Percentiles rank a stretch among this genome's conserved stretches.
Conservation (phyloP, 2,113 vertebrate species). For the Hypocryptadius cinnamomeus region DNA sequence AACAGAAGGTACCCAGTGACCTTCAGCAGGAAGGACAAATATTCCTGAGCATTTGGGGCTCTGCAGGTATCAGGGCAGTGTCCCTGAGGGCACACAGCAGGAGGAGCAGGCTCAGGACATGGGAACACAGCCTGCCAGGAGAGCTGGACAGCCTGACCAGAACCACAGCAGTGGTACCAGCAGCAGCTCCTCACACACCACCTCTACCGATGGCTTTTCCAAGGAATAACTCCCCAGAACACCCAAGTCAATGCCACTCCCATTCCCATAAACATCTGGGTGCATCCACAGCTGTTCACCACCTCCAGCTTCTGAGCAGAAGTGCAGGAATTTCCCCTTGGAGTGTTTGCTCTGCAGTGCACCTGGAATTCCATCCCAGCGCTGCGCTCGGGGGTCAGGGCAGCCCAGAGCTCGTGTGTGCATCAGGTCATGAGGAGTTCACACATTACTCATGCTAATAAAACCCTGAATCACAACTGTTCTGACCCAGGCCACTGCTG, state of each 20-base stretch:
- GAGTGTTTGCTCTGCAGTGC: neutral
- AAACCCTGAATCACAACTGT: slow-evolving; percentile 26
- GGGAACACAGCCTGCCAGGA: neutral
- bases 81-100: neutral
- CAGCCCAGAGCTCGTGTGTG: neutral
- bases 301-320: neutral
- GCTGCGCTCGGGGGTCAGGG: neutral
- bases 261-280: neutral
- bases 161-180: neutral
- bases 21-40: neutral
- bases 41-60: neutral
- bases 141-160: neutral
- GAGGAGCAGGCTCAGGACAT: neutral
- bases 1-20: neutral
- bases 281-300: neutral
- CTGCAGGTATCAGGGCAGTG: neutral
- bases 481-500: neutral
- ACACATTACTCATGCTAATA: neutral
- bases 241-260: neutral
- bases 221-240: neutral
- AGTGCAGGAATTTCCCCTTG: neutral
- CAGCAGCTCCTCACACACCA: neutral
- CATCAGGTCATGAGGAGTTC: neutral
- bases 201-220: neutral
- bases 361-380: neutral